These are phyloP conservation scores for Dryomyza anilis DNA, from an alignment of 2,888 invertebrate genomes.

Conservation along the genomic window DNA sequence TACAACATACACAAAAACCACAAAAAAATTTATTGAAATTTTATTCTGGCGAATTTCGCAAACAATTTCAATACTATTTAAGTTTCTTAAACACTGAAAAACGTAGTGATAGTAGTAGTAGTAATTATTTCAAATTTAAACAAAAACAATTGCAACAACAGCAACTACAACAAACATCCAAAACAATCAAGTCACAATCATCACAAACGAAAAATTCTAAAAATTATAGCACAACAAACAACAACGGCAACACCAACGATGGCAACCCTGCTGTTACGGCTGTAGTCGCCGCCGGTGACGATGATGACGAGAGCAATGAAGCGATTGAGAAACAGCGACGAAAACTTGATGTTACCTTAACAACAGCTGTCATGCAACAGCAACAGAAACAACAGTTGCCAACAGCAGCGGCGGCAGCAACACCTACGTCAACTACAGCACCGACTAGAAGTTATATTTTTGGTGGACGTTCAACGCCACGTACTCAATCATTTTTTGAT, in stretches of 20 bases:
- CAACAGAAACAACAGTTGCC: conserved; percentile 29
- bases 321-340: conserved; percentile 56
- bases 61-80: conserved; percentile 58
- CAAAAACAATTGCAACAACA: conserved; percentile 32
- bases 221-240: conserved; percentile 51
- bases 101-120: too few relatives aligned
- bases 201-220: conserved; percentile 28
- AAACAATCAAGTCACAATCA: conserved; percentile 31
- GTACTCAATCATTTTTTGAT: conserved; percentile 52
- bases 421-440: conserved; percentile 29
- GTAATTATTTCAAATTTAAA: too few relatives aligned
- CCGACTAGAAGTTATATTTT: conserved; percentile 39
- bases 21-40: conserved; percentile 44
- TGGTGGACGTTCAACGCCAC: conserved; percentile 41
- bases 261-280: conserved; percentile 35
- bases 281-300: conserved; percentile 27
- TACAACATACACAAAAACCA: conserved; percentile 39
- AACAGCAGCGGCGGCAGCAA: conserved; percentile 32
- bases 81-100: conserved; percentile 51
- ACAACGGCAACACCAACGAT: conserved; percentile 42
- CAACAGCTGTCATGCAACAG: conserved; percentile 37
- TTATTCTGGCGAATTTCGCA: conserved; percentile 52
- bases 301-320: conserved; percentile 53
- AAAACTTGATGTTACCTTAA: conserved; percentile 47
- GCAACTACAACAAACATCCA: conserved; percentile 7